phyloP scores from a whole-genome alignment of 2,113 vertebrate species.

The Galemys pyrenaicus region DNA sequence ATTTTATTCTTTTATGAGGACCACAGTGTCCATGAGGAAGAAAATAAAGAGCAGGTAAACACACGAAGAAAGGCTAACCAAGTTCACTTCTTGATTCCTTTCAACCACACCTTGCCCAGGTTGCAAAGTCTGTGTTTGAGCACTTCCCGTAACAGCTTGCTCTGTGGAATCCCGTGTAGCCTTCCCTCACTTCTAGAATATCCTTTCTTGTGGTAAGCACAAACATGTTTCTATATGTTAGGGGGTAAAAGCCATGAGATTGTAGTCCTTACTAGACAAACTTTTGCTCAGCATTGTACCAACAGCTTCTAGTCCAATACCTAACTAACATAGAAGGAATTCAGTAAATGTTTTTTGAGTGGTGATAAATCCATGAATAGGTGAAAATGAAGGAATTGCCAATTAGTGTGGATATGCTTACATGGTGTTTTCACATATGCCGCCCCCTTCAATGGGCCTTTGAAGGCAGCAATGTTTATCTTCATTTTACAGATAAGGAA shows the following conservation, averaged over 20 bases:
- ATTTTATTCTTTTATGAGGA: background rate
- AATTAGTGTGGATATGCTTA: background rate
- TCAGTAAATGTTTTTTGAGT: background rate
- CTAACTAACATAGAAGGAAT: background rate
- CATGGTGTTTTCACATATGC: background rate
- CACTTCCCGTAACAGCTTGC: background rate
- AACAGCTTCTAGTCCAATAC: background rate
- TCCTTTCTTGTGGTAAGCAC: background rate
- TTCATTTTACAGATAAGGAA: constrained; percentile 17
- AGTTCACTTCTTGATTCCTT: background rate
- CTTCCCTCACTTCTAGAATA: background rate
- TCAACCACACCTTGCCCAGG: background rate
- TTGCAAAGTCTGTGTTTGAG: background rate
- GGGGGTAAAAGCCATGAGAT: background rate
- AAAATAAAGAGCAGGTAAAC: background rate
- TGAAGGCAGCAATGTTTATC: background rate
- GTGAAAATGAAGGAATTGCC: background rate
- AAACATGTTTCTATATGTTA: background rate
- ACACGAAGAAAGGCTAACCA: background rate
- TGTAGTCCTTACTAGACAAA: background rate
- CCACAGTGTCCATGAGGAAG: background rate
- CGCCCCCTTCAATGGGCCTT: background rate
- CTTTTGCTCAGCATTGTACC: background rate
- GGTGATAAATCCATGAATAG: background rate
- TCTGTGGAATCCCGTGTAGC: background rate